A percentile compares a stretch with the other conserved stretches of the same genome.
Evolutionary conservation across 2,888 invertebrate species (phyloP).

Genomic region (Drosophila cognata): DNA sequence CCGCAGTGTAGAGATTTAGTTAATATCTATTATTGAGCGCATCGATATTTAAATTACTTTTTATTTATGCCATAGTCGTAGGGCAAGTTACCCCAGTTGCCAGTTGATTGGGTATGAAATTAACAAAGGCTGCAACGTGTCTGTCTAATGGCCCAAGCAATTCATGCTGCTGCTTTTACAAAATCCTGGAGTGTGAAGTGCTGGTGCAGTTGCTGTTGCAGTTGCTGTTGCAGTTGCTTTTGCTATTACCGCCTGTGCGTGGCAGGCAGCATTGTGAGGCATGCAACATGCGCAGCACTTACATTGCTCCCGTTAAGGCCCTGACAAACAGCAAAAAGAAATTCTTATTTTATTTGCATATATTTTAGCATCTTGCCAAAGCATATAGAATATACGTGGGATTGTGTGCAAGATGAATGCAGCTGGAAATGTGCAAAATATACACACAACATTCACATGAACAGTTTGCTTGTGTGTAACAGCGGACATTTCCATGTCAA

Average conservation of each 20-base stretch:
- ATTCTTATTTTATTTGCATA: slow-evolving; percentile 77
- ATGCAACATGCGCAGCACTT: slow-evolving; percentile 46
- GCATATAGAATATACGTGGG: slow-evolving; percentile 35
- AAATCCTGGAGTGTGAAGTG: background rate
- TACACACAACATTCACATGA: slow-evolving; percentile 7
- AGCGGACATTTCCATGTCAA: slow-evolving; percentile 68
- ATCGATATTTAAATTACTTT: background rate
- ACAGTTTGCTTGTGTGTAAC: background rate
- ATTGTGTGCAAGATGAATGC: slow-evolving; percentile 47
- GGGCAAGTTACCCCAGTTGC: slow-evolving; percentile 3
- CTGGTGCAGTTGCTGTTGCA: background rate
- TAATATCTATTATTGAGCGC: background rate
- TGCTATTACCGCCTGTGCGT: slow-evolving; percentile 20
- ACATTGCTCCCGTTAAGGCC: slow-evolving; percentile 30
- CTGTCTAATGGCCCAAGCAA: slow-evolving; percentile 35
- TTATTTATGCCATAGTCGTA: background rate
- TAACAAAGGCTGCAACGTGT: slow-evolving; percentile 17
- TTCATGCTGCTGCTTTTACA: slow-evolving; percentile 18
- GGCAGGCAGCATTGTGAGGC: slow-evolving; percentile 47
- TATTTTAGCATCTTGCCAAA: slow-evolving; percentile 64
- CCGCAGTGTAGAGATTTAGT: background rate
- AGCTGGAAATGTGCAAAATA: slow-evolving; percentile 58
- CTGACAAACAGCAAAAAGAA: slow-evolving; percentile 65
- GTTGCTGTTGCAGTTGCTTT: background rate
- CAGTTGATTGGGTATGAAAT: slow-evolving; percentile 8